Conservation (phyloP, 2,113 vertebrate species). For the Leucoraja erinaceus region DNA sequence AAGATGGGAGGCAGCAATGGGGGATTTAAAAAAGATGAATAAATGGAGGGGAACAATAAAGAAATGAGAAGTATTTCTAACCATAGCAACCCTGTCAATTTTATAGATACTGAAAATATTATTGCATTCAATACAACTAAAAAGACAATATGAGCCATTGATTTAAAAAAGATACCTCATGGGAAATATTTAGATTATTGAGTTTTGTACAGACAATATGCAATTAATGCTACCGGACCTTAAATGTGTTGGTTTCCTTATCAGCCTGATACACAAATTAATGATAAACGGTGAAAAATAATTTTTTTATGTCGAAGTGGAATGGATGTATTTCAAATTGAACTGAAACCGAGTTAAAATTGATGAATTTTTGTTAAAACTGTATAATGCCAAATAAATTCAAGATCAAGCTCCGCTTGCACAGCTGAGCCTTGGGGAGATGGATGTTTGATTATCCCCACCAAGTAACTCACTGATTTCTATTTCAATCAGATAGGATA, state of each 20-base stretch:
- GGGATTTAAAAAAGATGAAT: constrained; percentile 32
- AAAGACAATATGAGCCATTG: not conserved
- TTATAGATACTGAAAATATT: not conserved
- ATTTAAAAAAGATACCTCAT: not conserved
- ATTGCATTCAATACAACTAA: constrained; percentile 8
- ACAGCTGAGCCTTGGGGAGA: not conserved
- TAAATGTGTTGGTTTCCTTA: not conserved
- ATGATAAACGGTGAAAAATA: too few relatives aligned
- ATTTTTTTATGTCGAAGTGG: not conserved
- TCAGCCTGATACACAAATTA: not conserved
- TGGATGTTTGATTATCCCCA: not conserved
- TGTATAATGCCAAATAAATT: too few relatives aligned
- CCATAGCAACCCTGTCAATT: not conserved
- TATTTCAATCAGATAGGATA: not conserved
- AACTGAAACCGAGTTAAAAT: not conserved
- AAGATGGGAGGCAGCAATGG: constrained; percentile 11
- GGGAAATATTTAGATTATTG: not conserved
- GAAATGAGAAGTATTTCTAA: not conserved
- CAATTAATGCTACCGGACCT: not conserved
- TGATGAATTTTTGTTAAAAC: too few relatives aligned
- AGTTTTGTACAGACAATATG: not conserved
- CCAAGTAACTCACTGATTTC: not conserved
- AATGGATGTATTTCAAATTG: not conserved
- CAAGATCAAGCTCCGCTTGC: not conserved
- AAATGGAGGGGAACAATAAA: constrained; percentile 24